Evolutionary conservation across 2,797 vertebrate genomes (phyloP).

Genomic region (Eidolon dupreanum): DNA sequence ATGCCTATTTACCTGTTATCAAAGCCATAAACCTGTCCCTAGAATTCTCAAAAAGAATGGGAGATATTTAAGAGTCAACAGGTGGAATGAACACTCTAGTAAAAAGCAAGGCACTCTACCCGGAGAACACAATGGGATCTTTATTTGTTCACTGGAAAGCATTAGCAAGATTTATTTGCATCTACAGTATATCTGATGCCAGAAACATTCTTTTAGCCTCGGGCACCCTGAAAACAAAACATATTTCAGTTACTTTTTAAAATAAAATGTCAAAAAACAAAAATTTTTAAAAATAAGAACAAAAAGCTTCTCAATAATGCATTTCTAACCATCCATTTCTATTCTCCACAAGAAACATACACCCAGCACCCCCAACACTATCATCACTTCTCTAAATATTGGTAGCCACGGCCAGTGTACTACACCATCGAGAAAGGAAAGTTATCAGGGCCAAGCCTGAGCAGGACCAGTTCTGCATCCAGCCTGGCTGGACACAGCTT

Average conservation of each 20-base stretch:
- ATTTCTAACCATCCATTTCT: neutral
- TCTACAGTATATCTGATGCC: neutral
- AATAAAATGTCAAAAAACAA: neutral
- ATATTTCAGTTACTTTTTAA: neutral
- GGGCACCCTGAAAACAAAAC: neutral
- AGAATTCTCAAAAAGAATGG: neutral
- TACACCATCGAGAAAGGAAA: neutral
- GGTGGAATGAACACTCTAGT: neutral
- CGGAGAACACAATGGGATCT: neutral
- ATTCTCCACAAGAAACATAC: neutral
- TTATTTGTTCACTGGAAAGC: neutral
- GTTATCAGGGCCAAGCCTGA: neutral
- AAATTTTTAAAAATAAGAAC: neutral
- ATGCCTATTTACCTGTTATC: neutral
- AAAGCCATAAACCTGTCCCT: neutral
- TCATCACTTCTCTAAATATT: too few species aligned
- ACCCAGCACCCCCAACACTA: neutral
- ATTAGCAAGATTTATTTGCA: neutral
- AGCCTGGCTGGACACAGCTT: neutral
- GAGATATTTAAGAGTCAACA: neutral
- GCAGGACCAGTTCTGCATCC: neutral
- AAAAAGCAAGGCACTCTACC: neutral
- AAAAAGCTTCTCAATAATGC: neutral
- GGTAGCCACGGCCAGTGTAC: too few species aligned
- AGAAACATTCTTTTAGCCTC: neutral